Evolutionary conservation across 1,140 invertebrate species (phyloP).

Genomic region (Drosophila carrolli): DNA sequence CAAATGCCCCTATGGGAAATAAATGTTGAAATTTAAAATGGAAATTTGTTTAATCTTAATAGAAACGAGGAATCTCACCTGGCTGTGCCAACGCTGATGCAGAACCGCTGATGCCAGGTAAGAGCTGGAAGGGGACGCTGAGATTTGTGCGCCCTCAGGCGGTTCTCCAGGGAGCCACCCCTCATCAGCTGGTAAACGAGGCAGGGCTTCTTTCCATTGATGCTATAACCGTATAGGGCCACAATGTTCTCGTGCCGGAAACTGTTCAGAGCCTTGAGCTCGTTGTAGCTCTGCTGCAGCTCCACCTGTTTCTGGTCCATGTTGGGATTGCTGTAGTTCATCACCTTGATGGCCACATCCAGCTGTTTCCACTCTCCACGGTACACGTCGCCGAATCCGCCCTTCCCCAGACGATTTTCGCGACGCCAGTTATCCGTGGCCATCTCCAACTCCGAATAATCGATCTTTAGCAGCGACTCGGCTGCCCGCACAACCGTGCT

Average conservation of each 20-base stretch:
- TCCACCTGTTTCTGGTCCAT: slow-evolving; percentile 86
- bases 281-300: slow-evolving; percentile 90
- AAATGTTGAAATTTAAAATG: not conserved
- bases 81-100: slow-evolving; percentile 93
- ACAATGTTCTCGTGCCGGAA: slow-evolving; percentile 97
- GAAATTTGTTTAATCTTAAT: too few relatives aligned
- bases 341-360: slow-evolving; percentile 95
- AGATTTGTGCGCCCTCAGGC: slow-evolving; percentile 88
- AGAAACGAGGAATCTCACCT: slow-evolving; percentile 77
- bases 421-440: slow-evolving; percentile 93
- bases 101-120: slow-evolving; percentile 87
- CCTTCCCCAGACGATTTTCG: slow-evolving; percentile 91
- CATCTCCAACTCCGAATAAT: slow-evolving; percentile 90
- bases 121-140: slow-evolving; percentile 88
- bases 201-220: slow-evolving; percentile 90
- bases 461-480: slow-evolving; percentile 88
- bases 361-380: slow-evolving; percentile 95
- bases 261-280: slow-evolving; percentile 91
- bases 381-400: slow-evolving; percentile 97
- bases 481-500: slow-evolving; percentile 82
- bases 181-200: slow-evolving; percentile 96
- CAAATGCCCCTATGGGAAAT: slow-evolving; percentile 89
- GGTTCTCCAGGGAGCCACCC: slow-evolving; percentile 95
- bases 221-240: slow-evolving; percentile 94
- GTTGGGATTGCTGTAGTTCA: slow-evolving; percentile 85